phyloP scores from a whole-genome alignment of 2,113 vertebrate species.

The Capreolus pygargus region DNA sequence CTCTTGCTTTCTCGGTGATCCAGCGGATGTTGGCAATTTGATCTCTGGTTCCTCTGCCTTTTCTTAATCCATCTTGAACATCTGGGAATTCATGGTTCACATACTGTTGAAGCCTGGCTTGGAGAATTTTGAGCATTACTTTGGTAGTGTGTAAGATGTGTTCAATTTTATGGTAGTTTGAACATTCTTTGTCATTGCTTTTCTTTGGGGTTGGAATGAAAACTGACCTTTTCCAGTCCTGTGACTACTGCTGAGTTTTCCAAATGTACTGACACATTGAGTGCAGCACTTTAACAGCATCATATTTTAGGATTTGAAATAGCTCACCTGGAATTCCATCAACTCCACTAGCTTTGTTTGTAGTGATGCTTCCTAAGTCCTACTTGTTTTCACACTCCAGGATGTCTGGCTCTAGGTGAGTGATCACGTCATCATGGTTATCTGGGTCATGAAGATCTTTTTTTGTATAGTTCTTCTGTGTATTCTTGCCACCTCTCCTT shows the following conservation, averaged over 20 bases:
- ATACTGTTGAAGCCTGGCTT: not conserved
- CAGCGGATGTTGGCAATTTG: not conserved
- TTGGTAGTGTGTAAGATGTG: fast-evolving
- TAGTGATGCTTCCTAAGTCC: not conserved
- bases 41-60: not conserved
- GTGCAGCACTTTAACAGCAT: not conserved
- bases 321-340: not conserved
- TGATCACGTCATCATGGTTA: not conserved
- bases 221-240: not conserved
- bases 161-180: not conserved
- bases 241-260: not conserved
- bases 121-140: not conserved
- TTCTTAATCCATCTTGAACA: not conserved
- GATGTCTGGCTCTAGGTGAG: not conserved
- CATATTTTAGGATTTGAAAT: not conserved
- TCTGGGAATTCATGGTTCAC: not conserved
- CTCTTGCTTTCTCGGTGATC: not conserved
- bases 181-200: not conserved
- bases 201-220: not conserved
- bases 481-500: not conserved
- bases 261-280: not conserved
- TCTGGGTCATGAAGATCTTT: not conserved
- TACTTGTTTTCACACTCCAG: not conserved
- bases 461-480: not conserved
- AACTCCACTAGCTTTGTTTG: not conserved